A percentile compares a stretch with the other conserved stretches of the same genome.
phyloP scores from a whole-genome alignment of 2,113 vertebrate species.

The rat (Rattus norvegicus) region DNA sequence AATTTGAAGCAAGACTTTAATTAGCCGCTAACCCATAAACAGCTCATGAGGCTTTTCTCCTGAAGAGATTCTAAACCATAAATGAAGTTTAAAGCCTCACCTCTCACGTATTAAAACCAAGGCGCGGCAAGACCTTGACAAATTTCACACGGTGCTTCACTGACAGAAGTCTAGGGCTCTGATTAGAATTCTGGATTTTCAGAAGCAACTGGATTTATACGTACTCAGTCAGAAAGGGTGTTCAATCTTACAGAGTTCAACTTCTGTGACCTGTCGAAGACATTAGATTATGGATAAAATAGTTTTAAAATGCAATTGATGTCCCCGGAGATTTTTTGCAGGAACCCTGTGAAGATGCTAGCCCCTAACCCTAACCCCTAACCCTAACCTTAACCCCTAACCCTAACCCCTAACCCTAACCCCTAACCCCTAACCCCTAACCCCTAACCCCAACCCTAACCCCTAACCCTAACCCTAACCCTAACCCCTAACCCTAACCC shows the following conservation, averaged over 20 bases:
- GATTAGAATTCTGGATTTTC: constrained; percentile 53
- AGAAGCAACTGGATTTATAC: not conserved
- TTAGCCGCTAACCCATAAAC: constrained; percentile 33
- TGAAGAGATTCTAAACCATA: constrained; percentile 17
- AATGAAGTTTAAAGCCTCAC: not conserved
- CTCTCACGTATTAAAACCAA: not conserved
- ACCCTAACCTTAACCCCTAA: no score
- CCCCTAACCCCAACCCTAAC: no score
- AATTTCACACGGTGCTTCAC: not conserved
- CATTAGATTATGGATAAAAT: not conserved
- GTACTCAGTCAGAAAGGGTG: constrained; percentile 15
- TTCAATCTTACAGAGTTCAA: not conserved
- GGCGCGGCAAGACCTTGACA: not conserved
- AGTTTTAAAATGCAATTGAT: not conserved
- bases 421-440: no score
- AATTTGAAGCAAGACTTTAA: not conserved
- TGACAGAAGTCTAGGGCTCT: not conserved
- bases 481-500: no score
- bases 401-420: no score
- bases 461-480: no score
- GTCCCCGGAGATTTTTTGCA: not conserved
- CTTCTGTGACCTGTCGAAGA: not conserved
- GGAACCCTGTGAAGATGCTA: not conserved
- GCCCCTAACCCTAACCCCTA: no score
- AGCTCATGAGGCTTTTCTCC: not conserved